Base-by-base conservation (phyloP, 2,888 invertebrate genomes). In the Cephus sareptanus region DNA sequence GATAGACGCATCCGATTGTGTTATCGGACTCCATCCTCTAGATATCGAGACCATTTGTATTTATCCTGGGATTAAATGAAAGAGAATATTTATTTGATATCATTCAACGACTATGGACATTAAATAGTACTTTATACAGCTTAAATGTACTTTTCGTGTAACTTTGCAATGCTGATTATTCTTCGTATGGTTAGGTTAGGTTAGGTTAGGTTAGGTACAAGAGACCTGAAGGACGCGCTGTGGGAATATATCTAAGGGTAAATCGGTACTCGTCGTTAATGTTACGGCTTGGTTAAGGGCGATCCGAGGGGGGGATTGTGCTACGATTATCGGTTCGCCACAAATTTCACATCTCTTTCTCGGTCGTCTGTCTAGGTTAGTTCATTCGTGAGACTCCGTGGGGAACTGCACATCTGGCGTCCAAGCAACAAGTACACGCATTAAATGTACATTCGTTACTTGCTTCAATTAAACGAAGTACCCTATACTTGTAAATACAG, bases 391-490 rank as follows among this genome's bases (percentile, higher is more conserved):
- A 80, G 77, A 73, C 79, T 82, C 77, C 79, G 56, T 56, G 79
- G 83, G 82, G 83, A 83, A 83, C 79, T 82, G 81, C 86, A 78
- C 87, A 88, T 88, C 88, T 87, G 87, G 83, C 83, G 79, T 81
- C 75, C 82, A 77, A 84, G 88, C 88, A 88, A 88, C 88, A 88
- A 88, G 88, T 88, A 87, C 74, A 81, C 84, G 83, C 81, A 83
- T 86, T 84, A 83, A 83, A 83, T 81, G 81, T 82, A 84, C 82
- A 82, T 82, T 82, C 80, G 83, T 82, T 82, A 83, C 83, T 80
- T 78, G 83, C 81, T 83, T 79, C 87, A 87, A 86, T 86, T 86
- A 86, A 82, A 81, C 81, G 77, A 77, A 86, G 85, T 85, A 81
- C 82, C 81, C 79, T 35, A 35, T 76, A 69, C 56, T 31, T 31